Conservation (phyloP, 1,140 invertebrate species). For the Solenopsis invicta region DNA sequence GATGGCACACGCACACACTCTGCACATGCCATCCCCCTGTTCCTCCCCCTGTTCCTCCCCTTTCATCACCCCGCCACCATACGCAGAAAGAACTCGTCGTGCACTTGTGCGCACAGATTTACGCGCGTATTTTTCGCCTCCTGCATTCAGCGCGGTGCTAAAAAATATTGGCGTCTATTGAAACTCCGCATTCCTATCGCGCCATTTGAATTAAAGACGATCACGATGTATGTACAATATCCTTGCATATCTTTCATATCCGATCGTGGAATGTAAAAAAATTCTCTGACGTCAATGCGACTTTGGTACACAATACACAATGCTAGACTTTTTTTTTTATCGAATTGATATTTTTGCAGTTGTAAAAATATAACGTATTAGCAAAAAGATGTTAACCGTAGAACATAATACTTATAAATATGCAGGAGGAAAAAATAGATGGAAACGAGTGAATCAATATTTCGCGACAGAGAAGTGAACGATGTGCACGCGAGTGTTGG, state of each 20-base stretch:
- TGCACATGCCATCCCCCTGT: neutral
- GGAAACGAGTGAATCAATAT: neutral
- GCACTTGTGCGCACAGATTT: constrained; percentile 63
- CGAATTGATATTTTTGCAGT: neutral
- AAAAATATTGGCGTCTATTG: constrained; percentile 62
- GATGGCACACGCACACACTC: constrained; percentile 71
- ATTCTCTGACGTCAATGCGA: neutral
- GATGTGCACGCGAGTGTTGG: neutral
- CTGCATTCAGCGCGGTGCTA: constrained; percentile 52
- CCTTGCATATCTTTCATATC: constrained; percentile 18
- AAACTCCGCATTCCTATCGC: constrained; percentile 47
- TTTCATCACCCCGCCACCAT: neutral
- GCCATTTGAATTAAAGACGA: constrained; percentile 56
- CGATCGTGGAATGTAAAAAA: neutral
- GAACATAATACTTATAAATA: neutral
- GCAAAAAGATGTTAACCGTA: neutral
- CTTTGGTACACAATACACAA: neutral
- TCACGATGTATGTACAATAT: constrained; percentile 23
- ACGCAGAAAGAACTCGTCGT: constrained; percentile 59
- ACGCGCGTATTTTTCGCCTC: constrained; percentile 63
- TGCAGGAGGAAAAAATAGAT: neutral
- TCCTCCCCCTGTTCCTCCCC: constrained; percentile 58
- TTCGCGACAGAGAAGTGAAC: neutral
- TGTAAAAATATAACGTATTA: neutral
- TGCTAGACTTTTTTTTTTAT: neutral